Evolutionary conservation across 2,888 invertebrate species (phyloP), one percentile per base, ranked within the genome.

Genomic region (Phymatocera aterrima): DNA sequence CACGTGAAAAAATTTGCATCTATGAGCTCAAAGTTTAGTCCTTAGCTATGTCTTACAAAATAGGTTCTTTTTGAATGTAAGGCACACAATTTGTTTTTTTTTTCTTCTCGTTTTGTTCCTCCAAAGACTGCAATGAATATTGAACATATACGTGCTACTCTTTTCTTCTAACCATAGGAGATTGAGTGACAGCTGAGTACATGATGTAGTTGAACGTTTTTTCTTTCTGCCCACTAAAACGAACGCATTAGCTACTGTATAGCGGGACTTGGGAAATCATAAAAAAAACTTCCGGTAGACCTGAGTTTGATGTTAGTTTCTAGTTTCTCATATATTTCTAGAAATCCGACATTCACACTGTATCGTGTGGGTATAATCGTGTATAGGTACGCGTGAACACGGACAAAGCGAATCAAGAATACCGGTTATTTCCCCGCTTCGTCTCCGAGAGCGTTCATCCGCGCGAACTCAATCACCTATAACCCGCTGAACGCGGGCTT

Each of bases 391-490:
- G 48, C 34, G 72, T 72, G 57, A 75, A 75, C 75, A 31, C 57
- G 57, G 60, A 57, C 60, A 75, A 75, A 57, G 60, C 75, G 75
- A 57, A 75, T 75, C 75, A 43, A 51, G 57, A 60, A 75, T 57
- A 75, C 75, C 75, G 75, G 75, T 75, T 75, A 54, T 75, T 75
- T n/a, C 12, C 57, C 60, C 72, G 28, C 34, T 21, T 34, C 48
- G 72, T 43, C 15, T 51, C 21, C 37, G n/a, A 31, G 70, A 54
- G 24, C 75, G 75, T 57, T 75, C 75, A 57, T 75, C 75, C 54
- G 75, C 75, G 75, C 60, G 75, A 75, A 75, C 75, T 75, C 75
- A 60, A 75, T 75, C 75, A 75, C 75, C 75, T 75, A 75, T 75
- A 75, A 60, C 75, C 75, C 40, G 75, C 57, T 57, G 75, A 40